Evolutionary conservation across 2,797 vertebrate genomes (phyloP).

Genomic region (Bradypodion pumilum): DNA sequence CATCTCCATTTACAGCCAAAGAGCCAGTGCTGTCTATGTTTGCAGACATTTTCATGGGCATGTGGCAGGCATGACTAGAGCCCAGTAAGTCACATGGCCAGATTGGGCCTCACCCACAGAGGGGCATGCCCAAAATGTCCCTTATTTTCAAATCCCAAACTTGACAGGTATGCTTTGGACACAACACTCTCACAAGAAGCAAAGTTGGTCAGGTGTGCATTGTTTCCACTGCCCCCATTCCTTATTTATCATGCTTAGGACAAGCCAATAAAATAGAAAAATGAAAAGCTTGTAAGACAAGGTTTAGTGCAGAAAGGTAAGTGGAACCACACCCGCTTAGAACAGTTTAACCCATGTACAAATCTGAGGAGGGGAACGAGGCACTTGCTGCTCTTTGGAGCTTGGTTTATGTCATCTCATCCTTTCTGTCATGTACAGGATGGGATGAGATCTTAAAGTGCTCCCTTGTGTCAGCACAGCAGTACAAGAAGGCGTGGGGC

Average conservation of each 20-base stretch:
- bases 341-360: background rate
- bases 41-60: too few species aligned
- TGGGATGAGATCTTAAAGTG: background rate
- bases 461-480: background rate
- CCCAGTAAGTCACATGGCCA: too few species aligned
- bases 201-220: background rate
- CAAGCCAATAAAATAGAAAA: constrained; percentile 5
- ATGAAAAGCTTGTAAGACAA: background rate
- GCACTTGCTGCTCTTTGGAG: background rate
- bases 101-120: too few species aligned
- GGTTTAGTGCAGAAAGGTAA: background rate
- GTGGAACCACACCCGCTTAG: background rate
- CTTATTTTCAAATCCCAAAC: too few species aligned
- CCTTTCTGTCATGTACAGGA: background rate
- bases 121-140: too few species aligned
- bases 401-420: background rate
- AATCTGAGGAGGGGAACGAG: background rate
- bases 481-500: background rate
- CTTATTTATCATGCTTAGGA: background rate
- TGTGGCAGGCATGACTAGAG: too few species aligned
- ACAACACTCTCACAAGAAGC: background rate
- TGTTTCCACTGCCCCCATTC: background rate
- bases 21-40: too few species aligned
- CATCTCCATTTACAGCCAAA: too few species aligned
- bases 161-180: too few species aligned